A percentile compares a stretch with the other conserved stretches of the same genome.
These are phyloP conservation scores for Linurgus olivaceus DNA, from an alignment of 2,797 vertebrate genomes.

Conservation along the genomic window DNA sequence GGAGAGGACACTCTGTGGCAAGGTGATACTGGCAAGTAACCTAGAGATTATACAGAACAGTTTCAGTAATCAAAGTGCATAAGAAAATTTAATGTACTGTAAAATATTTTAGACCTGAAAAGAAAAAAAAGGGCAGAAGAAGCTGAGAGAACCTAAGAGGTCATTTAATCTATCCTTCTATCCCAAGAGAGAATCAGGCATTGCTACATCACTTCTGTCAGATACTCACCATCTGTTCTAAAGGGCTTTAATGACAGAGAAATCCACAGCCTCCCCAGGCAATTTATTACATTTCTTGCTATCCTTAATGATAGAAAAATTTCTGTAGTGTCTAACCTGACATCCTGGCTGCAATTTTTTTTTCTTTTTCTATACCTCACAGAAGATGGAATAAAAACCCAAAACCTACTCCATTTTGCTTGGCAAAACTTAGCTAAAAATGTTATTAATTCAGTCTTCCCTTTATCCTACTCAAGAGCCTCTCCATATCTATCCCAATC, in stretches of 20 bases:
- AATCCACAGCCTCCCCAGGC: background rate
- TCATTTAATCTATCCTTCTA: background rate
- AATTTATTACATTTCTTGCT: background rate
- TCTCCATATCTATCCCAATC: background rate
- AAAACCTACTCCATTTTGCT: background rate
- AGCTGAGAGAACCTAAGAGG: background rate
- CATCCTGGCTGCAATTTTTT: background rate
- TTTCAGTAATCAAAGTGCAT: background rate
- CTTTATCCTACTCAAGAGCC: background rate
- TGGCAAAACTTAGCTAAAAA: background rate
- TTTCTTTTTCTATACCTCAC: background rate
- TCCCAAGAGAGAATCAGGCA: background rate
- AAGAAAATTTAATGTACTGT: background rate
- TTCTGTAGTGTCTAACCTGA: background rate
- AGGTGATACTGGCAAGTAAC: background rate
- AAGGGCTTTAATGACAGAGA: conserved; percentile 10
- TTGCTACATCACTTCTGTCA: background rate
- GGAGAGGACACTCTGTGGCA: background rate
- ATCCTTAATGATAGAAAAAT: background rate
- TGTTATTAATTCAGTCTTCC: background rate
- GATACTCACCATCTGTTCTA: background rate
- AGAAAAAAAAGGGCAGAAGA: background rate
- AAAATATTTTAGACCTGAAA: background rate
- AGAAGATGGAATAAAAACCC: background rate
- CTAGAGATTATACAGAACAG: background rate